Evolutionary conservation across 2,113 vertebrate species (phyloP), one percentile per base, ranked within the genome.

Genomic region (Macquaria ambigua): DNA sequence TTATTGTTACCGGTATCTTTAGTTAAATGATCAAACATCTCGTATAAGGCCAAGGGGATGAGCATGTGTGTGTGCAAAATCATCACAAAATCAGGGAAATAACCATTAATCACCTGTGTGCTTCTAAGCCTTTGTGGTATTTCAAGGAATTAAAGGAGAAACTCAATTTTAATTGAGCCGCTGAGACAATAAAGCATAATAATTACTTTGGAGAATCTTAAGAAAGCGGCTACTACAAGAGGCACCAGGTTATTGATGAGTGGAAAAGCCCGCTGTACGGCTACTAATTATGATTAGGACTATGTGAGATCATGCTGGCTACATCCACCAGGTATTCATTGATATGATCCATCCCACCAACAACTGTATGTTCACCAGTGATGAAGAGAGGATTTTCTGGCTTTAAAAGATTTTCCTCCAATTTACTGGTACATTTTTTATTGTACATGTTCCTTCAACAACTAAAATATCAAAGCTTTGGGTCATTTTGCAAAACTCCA

Each of bases 171-270:
- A 67, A 82, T 74, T 75, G 46, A 82, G 37, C 37, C 1, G 9
- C 68, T 23, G 9, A 77, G 69, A 83, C 61, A 75, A 85, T 12
- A 75, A 10, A 74, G 62, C 55, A 59, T 73, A 20, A 37, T 81
- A 74, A 79, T 89, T 31, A 79, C 61, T 87, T 74, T 62, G 23
- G 8, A 59, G 18, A 82, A 75, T 77, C 48, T 31, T 52, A 34
- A 77, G 61, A 66, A 53, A 72, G 61, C 39, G 15, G 18, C 41
- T 39, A 39, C 23, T 41, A 21, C 21, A 77, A 34, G 46, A 82
- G 25, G 34, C 28, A 25, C 0, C 0, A 7, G 56, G 50, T 68
- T 50, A 79, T 46, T 78, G 72, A 79, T 74, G 39, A 74, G 66
- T 5, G 34, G 21, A 53, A 76, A 68, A 76, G 43, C 6, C 6